Evolutionary conservation across 2,888 invertebrate species (phyloP).

Genomic region (Aethes cnicana): DNA sequence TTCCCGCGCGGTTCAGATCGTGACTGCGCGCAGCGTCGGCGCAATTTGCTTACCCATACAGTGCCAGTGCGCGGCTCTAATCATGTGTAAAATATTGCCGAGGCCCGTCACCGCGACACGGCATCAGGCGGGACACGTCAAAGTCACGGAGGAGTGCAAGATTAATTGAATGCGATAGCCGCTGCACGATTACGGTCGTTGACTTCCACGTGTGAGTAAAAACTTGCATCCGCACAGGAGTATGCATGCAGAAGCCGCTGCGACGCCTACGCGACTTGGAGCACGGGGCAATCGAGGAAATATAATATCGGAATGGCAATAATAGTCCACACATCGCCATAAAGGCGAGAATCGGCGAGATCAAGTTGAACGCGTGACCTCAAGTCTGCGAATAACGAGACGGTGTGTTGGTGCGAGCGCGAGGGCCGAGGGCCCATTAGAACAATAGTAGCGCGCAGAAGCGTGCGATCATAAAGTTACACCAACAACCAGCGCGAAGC

Average conservation of each 20-base stretch:
- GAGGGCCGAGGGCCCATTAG: constrained; percentile 63
- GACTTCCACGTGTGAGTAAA: constrained; percentile 37
- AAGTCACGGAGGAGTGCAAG: constrained; percentile 62
- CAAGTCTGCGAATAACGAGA: constrained; percentile 58
- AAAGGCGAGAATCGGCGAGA: constrained; percentile 65
- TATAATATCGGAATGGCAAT: constrained; percentile 26
- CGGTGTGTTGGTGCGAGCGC: constrained; percentile 49
- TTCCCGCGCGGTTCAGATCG: constrained; percentile 80
- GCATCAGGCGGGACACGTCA: constrained; percentile 67
- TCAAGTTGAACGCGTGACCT: constrained; percentile 69
- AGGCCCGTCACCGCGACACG: constrained; percentile 68
- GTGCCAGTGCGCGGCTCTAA: constrained; percentile 71
- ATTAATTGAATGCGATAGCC: constrained; percentile 70
- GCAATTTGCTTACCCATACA: constrained; percentile 82
- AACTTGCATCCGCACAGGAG: constrained; percentile 7
- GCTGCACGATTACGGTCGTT: constrained; percentile 59
- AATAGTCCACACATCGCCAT: constrained; percentile 55
- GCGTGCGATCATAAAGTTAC: constrained; percentile 75
- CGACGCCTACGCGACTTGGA: constrained; percentile 19
- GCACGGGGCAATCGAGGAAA: constrained; percentile 22
- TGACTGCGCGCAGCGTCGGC: constrained; percentile 77
- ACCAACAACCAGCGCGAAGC: constrained; percentile 63
- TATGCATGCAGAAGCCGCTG: constrained; percentile 19
- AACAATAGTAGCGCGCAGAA: constrained; percentile 75
- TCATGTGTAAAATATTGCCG: constrained; percentile 81